phyloP scores from a whole-genome alignment of 2,113 vertebrate genomes.

The Microcebus tavaratra region DNA sequence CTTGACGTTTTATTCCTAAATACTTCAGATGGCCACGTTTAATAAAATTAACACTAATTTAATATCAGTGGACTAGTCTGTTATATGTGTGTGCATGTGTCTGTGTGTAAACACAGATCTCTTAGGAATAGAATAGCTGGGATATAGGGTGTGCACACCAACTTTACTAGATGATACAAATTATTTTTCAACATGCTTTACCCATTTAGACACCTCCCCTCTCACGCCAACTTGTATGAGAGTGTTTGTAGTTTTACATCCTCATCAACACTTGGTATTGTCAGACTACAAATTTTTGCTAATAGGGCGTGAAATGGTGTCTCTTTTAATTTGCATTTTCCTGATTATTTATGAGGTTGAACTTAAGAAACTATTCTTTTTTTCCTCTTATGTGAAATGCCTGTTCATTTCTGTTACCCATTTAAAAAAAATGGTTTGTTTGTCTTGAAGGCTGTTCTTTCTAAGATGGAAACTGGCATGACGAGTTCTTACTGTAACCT shows the following conservation, averaged over 20 bases:
- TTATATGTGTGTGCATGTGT: neutral
- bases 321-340: slow-evolving; percentile 61
- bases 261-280: neutral
- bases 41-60: slow-evolving; percentile 18
- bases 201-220: neutral
- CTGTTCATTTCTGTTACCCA: slow-evolving; percentile 51
- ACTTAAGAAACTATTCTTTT: slow-evolving; percentile 9
- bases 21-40: neutral
- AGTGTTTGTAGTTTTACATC: neutral
- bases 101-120: neutral
- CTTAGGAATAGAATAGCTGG: neutral
- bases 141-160: neutral
- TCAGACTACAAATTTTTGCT: slow-evolving; percentile 40
- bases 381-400: slow-evolving; percentile 20
- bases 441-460: slow-evolving; percentile 55
- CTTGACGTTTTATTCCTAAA: neutral
- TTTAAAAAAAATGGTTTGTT: slow-evolving; percentile 36
- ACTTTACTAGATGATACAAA: neutral
- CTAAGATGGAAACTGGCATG: slow-evolving; percentile 24
- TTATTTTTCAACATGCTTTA: neutral
- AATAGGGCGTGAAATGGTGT: slow-evolving; percentile 47
- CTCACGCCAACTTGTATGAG: neutral
- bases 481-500: slow-evolving; percentile 29
- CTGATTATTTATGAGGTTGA: slow-evolving; percentile 52
- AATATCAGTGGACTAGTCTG: neutral